Evolutionary conservation across 2,113 vertebrate genomes (phyloP), one percentile per base, ranked within the genome.

Genomic region (Oryzias curvinotus): DNA sequence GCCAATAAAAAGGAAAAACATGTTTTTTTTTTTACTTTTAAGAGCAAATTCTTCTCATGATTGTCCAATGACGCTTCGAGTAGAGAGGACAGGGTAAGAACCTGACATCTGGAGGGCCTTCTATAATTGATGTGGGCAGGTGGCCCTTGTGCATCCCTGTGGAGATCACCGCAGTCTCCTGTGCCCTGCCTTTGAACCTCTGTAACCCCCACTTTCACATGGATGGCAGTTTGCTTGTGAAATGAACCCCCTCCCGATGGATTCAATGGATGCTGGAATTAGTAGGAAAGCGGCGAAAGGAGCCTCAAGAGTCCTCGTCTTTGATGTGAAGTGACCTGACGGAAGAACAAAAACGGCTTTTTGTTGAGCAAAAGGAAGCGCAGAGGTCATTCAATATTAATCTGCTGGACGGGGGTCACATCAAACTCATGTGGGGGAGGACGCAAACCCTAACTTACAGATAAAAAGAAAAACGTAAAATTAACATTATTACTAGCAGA

Each of bases 341-440:
- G 58, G 61, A 89, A 77, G 47, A 45, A 25, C 69, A 62, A 84
- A 77, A 87, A 77, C 78, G 70, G 53, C 51, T 64, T 81, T 85
- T 86, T 83, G 74, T 81, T 67, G 53, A 36, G 42, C 60, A 44
- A 52, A 25, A 36, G 75, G 54, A 57, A 60, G 36, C 8, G 17
- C 69, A 56, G 56, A 1, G 23, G 55, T 81, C 73, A 78, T 91
- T 60, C 75, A 89, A 85, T 85, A 87, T 89, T 86, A 70, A 90
- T 69, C 63, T 49, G 43, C 44, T 53, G 61, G 62, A 67, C 16
- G 13, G 49, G 30, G 36, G 7, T 59, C 14, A 55, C 46, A 14
- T 14, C 49, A 19, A 56, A 44, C 47, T 41, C 18, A 25, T 36
- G 30, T 28, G 26, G 26, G 4, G 6, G 26, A 28, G 5, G 26